Evolutionary conservation across 2,888 invertebrate genomes (phyloP), one percentile per base, ranked within the genome.

Genomic region (Mythimna pallens): DNA sequence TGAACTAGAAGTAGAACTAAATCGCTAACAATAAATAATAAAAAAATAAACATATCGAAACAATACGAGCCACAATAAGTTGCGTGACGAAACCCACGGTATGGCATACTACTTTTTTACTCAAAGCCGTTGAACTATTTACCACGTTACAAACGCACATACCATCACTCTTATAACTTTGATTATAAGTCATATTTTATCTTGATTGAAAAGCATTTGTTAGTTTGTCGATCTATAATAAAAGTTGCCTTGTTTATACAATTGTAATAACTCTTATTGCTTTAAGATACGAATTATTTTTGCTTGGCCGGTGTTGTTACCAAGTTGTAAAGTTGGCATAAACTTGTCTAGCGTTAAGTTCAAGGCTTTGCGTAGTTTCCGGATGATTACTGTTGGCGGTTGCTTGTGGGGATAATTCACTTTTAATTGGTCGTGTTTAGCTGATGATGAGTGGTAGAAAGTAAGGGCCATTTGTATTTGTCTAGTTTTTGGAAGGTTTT

Each of bases 281-380:
- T 0, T 10, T 8, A 1, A 0, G 0, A 0, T 79, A 86, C 72
- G 63, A 82, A 62, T 63, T n/a, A 62, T 72, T 81, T 77, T 89
- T 25, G 36, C 34, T 59, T 84, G 68, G 20, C 17, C 25, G 25
- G 30, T 57, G 61, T 52, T 3, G 14, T n/a, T 25, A 70, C 86
- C 77, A 85, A 78, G 78, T 85, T 84, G 72, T 76, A 25, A 52
- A 52, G n/a, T 68, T 71, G 62, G 58, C 36, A 83, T 84, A 76
- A 86, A 84, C 86, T 86, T 83, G 83, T 83, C 76, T 87, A 81
- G 79, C 50, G 82, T 61, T 78, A 91, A 92, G 92, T 92, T 92
- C 92, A 92, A 92, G 92, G 91, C 88, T 89, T 80, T 76, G 81
- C 81, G 76, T 58, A 75, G 83, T 86, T 86, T 86, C 89, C 87